Evolutionary conservation across 1,140 invertebrate species (phyloP).

Genomic region (Aphaenogaster floridana): DNA sequence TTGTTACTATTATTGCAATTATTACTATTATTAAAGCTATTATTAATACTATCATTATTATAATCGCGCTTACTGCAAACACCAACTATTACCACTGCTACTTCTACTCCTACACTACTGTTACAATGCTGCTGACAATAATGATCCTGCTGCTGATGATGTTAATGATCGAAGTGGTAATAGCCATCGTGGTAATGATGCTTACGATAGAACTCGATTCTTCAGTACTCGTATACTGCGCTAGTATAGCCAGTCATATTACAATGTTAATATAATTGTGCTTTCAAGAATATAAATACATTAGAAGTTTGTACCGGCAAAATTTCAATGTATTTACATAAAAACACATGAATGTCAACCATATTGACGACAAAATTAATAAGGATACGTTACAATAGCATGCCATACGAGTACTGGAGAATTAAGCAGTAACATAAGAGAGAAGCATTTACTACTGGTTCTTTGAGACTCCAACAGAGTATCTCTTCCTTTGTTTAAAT

Average conservation of each 20-base stretch:
- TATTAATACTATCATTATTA: slow-evolving; percentile 41
- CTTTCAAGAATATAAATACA: slow-evolving; percentile 34
- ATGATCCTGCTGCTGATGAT: slow-evolving; percentile 42
- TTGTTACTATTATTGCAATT: slow-evolving; percentile 17
- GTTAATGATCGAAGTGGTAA: slow-evolving; percentile 54
- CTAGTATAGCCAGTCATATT: background rate
- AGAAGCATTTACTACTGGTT: slow-evolving; percentile 53
- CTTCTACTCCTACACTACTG: slow-evolving; percentile 61
- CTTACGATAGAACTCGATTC: slow-evolving; percentile 55
- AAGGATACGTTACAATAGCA: background rate
- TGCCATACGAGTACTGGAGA: slow-evolving; percentile 14
- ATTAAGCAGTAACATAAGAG: slow-evolving; percentile 54
- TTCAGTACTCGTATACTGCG: slow-evolving; percentile 23
- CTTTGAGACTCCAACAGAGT: slow-evolving; percentile 21
- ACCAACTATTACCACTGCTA: slow-evolving; percentile 61
- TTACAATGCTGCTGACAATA: slow-evolving; percentile 57
- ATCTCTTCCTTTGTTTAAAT: slow-evolving; percentile 22
- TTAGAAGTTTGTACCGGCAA: slow-evolving; percentile 24
- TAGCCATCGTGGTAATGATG: slow-evolving; percentile 51
- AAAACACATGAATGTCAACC: background rate
- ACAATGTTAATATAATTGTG: background rate
- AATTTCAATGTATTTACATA: slow-evolving; percentile 23
- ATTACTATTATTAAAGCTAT: slow-evolving; percentile 38
- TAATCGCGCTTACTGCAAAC: slow-evolving; percentile 37
- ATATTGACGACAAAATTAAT: background rate